Conservation (phyloP, 2,797 vertebrate genomes). For the Uromys caudimaculatus region DNA sequence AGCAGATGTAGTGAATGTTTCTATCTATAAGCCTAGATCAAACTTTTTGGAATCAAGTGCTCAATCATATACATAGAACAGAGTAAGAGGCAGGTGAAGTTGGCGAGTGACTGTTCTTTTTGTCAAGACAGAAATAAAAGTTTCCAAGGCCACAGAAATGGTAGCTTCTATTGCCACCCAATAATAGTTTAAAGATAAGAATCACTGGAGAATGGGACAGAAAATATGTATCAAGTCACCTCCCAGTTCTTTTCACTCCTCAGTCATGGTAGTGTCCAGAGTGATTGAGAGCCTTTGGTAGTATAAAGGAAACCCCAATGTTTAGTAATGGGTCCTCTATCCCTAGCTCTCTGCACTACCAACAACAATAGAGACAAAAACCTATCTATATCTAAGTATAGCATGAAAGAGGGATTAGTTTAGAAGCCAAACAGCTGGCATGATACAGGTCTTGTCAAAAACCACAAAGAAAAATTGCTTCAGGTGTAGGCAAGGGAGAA, state of each 20-base stretch:
- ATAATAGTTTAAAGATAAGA: background rate
- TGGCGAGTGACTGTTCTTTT: background rate
- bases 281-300: background rate
- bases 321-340: background rate
- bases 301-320: background rate
- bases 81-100: background rate
- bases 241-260: background rate
- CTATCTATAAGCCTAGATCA: background rate
- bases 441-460: constrained; percentile 11
- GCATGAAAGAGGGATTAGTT: background rate
- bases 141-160: constrained; percentile 14
- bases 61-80: background rate
- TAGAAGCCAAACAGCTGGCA: constrained; percentile 16
- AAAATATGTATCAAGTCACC: background rate
- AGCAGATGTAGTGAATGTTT: background rate
- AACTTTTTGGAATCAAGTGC: background rate
- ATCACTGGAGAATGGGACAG: background rate
- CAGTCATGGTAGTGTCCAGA: background rate
- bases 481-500: background rate
- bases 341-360: background rate
- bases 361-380: constrained; percentile 28
- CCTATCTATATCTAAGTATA: background rate
- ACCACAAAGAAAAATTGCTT: background rate
- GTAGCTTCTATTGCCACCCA: background rate
- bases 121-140: background rate